These are phyloP conservation scores for Magallana nippona DNA, from an alignment of 2,888 invertebrate species.

Conservation along the genomic window DNA sequence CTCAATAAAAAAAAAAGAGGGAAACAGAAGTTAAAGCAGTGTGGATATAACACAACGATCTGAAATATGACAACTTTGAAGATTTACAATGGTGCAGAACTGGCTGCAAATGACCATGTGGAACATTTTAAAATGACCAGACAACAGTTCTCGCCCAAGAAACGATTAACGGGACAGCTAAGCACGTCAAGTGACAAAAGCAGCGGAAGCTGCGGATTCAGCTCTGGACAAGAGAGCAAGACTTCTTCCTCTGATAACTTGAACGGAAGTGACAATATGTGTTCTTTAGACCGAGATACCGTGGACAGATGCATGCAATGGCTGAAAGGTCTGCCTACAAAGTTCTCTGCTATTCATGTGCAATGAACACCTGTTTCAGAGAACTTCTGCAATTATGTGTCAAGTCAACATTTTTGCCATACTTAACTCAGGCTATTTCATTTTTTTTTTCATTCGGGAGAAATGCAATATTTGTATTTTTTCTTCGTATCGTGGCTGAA, in stretches of 20 bases:
- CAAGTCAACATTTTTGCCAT: not conserved
- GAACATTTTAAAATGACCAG: slow-evolving; percentile 23
- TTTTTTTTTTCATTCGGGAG: not conserved
- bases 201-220: slow-evolving; percentile 5
- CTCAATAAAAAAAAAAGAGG: too few species aligned
- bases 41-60: too few species aligned
- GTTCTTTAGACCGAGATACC: slow-evolving; percentile 49
- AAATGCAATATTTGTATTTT: slow-evolving; percentile 35
- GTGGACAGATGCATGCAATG: slow-evolving; percentile 68
- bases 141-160: slow-evolving; percentile 28
- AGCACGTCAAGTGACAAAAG: not conserved
- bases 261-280: not conserved
- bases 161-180: not conserved
- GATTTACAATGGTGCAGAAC: slow-evolving; percentile 4
- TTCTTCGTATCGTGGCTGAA: not conserved
- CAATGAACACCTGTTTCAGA: not conserved
- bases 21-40: too few species aligned
- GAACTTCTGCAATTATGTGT: not conserved
- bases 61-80: slow-evolving; percentile 29
- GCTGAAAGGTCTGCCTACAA: slow-evolving; percentile 67
- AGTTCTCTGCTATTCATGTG: slow-evolving; percentile 65
- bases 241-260: slow-evolving; percentile 11
- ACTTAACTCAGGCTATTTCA: not conserved
- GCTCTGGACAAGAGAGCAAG: slow-evolving; percentile 5
- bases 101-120: slow-evolving; percentile 36